Evolutionary conservation across 1,140 invertebrate species (phyloP).

Genomic region (Philopotamus ludificatus): DNA sequence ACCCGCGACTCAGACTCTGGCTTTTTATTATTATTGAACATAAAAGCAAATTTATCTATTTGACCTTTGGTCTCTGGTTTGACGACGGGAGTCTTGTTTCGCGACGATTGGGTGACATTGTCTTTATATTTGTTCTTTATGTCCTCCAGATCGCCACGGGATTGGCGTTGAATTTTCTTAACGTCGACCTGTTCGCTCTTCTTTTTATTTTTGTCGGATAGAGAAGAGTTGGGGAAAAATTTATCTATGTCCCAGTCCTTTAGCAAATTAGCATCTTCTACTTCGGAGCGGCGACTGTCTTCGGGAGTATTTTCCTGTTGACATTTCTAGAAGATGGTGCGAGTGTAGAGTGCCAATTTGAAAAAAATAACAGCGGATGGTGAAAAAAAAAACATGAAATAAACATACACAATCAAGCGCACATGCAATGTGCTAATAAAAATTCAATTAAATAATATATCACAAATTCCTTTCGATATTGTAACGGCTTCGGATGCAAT

Average conservation of each 20-base stretch:
- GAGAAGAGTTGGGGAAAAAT: constrained; percentile 66
- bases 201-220: constrained; percentile 48
- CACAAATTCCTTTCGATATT: no score
- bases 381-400: constrained; percentile 44
- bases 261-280: constrained; percentile 70
- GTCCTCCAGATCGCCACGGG: constrained; percentile 51
- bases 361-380: constrained; percentile 24
- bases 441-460: no score
- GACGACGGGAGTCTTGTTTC: constrained; percentile 49
- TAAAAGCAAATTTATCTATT: constrained; percentile 50
- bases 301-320: constrained; percentile 17
- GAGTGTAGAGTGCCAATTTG: constrained; percentile 21
- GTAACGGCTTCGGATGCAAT: no score
- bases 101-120: constrained; percentile 50
- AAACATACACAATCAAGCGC: constrained; percentile 44
- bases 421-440: constrained; percentile 44
- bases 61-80: constrained; percentile 48
- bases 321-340: background rate
- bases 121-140: constrained; percentile 53
- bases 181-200: constrained; percentile 49
- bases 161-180: constrained; percentile 50
- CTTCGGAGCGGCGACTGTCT: constrained; percentile 56
- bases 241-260: constrained; percentile 82
- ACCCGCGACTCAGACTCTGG: constrained; percentile 69
- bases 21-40: constrained; percentile 55